Base-by-base conservation (phyloP, 2,797 vertebrate species). In the Phaenicophaeus curvirostris region DNA sequence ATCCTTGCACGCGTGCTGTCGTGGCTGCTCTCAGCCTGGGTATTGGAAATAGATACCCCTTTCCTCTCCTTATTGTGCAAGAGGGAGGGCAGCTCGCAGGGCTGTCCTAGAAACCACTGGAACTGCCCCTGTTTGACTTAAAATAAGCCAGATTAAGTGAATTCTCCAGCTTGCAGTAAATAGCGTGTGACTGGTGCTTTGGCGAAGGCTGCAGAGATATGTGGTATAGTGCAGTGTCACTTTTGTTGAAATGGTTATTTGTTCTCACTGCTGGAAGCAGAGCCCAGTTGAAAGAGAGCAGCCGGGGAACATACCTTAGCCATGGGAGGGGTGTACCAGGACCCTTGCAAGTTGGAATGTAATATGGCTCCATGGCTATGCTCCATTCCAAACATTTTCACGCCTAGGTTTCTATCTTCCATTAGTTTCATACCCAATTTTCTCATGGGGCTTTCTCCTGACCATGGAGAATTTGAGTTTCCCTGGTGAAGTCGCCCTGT, bases 111-210 rank as follows among this genome's bases (percentile, higher is more conserved):
- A 2, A 44, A 71, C 41, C 48, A 77, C 82, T 88, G 76, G 59
- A 83, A 62, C 73, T 82, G 41, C 46, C 72, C 67, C 71, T 2
- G 3, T 58, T 89, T 87, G 80, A 79, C 72, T 94, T 72, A 59
- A 73, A 94, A 93, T 31, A 85, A 87, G 50, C 68, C 80, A 87
- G 90, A 93, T 94, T 87, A 87, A 89, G 90, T 66, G 93, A 93
- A 89, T 90, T 83, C 61, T 95, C 53, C 14, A 44, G 76, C 82
- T 72, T 87, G 85, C 2, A 19, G 71, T 50, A 87, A 96, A 93
- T 31, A 91, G 74, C 0, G 18, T 82, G 83, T 74, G 94, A 86
- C 80, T 82, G 87, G 77, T 93, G 85, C 74, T 71, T 90, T 91
- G 94, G 74, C 15, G 9, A 85, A 54, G 83, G 67, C 85, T 54